Evolutionary conservation across 2,888 invertebrate species (phyloP), one percentile per base, ranked within the genome.

Genomic region (Pyrgus malvae): DNA sequence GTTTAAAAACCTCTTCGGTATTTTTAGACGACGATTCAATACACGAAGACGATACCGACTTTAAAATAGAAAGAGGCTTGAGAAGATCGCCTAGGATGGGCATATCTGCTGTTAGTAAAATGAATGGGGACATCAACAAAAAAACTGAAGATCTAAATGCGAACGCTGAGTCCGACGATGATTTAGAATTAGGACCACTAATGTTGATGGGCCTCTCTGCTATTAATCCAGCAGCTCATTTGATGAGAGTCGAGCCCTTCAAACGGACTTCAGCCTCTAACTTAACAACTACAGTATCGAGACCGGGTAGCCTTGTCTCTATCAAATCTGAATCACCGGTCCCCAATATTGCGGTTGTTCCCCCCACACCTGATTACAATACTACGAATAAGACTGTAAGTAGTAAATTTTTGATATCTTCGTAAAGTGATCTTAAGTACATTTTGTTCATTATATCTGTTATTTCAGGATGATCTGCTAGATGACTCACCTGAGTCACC

Each of bases 401-500:
- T 79, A 50, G 42, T 35, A 44, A 31, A 23, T 48, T 5, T 37
- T 37, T n/a, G 40, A n/a, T 29, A 27, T 44, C n/a, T 16, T 48
- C 14, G 17, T 48, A 5, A 16, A 37, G 23, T 38, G 19, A 17
- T 56, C 33, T 38, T 37, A 33, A 23, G 4, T 21, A 21, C 38
- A 7, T 37, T 8, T 42, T 12, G 45, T 50, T 57, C 37, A 11
- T 31, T 37, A 12, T 9, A 21, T 35, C 11, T n/a, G n/a, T n/a
- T n/a, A n/a, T n/a, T n/a, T 48, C 71, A 91, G 90, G 88, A 87
- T 68, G 88, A 86, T 59, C 87, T 91, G 60, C 74, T 91, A 68
- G 94, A 94, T 68, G 93, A 93, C 68, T 94, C 94, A 55, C 93
- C 93, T 54, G 94, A 94, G 70, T 94, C 94, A 12, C 94, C 94